Base-by-base conservation (phyloP, 2,113 vertebrate species). In the Sylvietta virens region DNA sequence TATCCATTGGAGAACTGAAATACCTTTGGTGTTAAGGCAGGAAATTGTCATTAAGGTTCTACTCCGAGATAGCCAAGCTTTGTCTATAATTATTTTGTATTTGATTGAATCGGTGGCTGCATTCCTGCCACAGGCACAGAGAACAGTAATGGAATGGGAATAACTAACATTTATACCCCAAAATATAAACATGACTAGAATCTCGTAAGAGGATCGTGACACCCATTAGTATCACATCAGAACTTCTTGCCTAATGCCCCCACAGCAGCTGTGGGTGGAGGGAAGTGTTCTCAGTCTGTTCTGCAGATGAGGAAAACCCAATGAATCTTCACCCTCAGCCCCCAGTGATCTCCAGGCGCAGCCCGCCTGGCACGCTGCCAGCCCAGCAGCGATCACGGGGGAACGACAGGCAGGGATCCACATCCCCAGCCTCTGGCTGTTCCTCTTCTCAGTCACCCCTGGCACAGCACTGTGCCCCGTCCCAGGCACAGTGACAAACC, bases 371-470 rank as follows among this genome's bases (percentile, higher is more conserved):
- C 40, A 15, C 6, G 0, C 10, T 42, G 54, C 57, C 45, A 79
- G 44, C 1, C n/a, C 56, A 16, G 6, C 15, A 30, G 31, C 31
- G 60, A 6, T 9, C 19, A 30, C 16, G 26, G 40, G 20, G 50
- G 22, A 24, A 11, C 2, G 18, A 8, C 15, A 37, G 61, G 15
- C 22, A 60, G 20, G 5, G 37, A 47, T 4, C 9, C 88, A 42
- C 6, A 19, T 1, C 18, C n/a, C 23, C 1, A 12, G 12, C 20
- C 35, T 21, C 1, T 4, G 15, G 5, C 16, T 53, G 4, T 9
- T 64, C 45, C 86, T 70, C 28, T 13, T 19, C 62, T 56, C 56
- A 42, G 0, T 2, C 27, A 53, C 2, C 50, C 11, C 71, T 7
- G 69, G 57, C 64, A 57, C 39, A 62, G 58, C 44, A 81, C 13